A percentile compares a stretch with the other conserved stretches of the same genome.
phyloP scores from a whole-genome alignment of 2,888 invertebrate genomes.

The Drepana falcataria region DNA sequence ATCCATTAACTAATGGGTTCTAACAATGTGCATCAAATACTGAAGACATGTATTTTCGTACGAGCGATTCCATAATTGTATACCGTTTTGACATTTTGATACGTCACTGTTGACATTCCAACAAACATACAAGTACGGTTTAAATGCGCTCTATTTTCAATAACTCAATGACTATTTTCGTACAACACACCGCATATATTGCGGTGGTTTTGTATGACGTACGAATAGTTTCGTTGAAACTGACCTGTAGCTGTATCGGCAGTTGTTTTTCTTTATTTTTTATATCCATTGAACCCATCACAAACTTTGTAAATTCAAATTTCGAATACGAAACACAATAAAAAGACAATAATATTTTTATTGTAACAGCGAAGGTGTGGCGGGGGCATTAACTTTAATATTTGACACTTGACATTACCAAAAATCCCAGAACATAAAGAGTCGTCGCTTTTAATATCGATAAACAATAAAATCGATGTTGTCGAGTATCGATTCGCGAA shows the following conservation, averaged over 20 bases:
- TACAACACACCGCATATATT: neutral
- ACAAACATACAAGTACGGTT: constrained; percentile 14
- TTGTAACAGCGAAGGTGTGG: neutral
- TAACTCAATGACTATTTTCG: constrained; percentile 7
- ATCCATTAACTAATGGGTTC: constrained; percentile 28
- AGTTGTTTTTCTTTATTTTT: constrained; percentile 11
- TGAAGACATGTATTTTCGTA: constrained; percentile 22
- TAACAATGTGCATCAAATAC: constrained; percentile 27
- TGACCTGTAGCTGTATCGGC: constrained; percentile 16
- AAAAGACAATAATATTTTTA: too few species aligned
- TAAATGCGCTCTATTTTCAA: neutral
- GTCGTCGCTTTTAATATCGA: neutral
- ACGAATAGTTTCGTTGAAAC: constrained; percentile 39
- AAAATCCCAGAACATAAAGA: neutral
- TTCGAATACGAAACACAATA: neutral
- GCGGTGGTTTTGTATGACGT: constrained; percentile 24
- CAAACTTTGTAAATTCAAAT: neutral
- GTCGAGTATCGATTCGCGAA: constrained; percentile 33
- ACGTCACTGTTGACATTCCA: constrained; percentile 35
- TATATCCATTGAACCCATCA: neutral
- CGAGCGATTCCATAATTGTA: constrained; percentile 25
- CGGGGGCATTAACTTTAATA: neutral
- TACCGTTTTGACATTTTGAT: constrained; percentile 35
- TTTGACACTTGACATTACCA: constrained; percentile 3
- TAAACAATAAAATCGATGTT: constrained; percentile 13